These are phyloP conservation scores for Corvus hawaiiensis DNA, from an alignment of 2,113 vertebrate species.

Conservation along the genomic window DNA sequence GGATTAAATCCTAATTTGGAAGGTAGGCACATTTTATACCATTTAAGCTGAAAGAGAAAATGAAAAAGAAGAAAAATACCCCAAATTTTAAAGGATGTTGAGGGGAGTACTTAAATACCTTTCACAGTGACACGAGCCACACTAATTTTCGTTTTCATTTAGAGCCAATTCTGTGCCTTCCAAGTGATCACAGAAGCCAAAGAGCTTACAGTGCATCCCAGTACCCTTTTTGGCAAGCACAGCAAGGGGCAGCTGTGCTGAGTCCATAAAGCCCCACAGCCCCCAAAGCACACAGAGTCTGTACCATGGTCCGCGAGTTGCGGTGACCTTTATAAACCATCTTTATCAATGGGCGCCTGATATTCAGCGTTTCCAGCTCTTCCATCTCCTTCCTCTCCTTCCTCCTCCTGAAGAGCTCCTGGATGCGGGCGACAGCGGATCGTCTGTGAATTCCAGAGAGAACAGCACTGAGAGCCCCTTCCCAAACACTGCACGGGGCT, in stretches of 20 bases:
- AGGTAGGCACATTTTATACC: neutral
- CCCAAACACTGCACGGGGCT: neutral
- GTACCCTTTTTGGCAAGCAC: neutral
- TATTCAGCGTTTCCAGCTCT: constrained; percentile 91
- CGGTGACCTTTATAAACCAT: constrained; percentile 98
- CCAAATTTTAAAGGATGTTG: neutral
- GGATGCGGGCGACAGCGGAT: constrained; percentile 94
- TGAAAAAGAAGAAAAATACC: neutral
- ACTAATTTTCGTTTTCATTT: neutral
- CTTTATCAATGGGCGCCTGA: constrained; percentile 90
- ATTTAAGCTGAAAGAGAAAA: neutral
- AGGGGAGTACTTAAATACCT: neutral
- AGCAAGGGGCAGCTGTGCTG: neutral
- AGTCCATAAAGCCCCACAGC: neutral
- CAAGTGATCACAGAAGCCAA: neutral
- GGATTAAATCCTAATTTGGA: neutral
- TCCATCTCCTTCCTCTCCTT: constrained; percentile 97
- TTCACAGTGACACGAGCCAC: neutral
- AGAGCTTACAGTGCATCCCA: neutral
- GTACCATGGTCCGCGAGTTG: constrained; percentile 98
- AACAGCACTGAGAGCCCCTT: constrained; percentile 8
- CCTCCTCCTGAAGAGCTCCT: constrained; percentile 94
- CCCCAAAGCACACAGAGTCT: neutral
- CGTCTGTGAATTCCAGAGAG: constrained; percentile 72
- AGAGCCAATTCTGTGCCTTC: neutral